Conservation (phyloP, 2,797 vertebrate genomes). For the Heteromormyrus szaboi region DNA sequence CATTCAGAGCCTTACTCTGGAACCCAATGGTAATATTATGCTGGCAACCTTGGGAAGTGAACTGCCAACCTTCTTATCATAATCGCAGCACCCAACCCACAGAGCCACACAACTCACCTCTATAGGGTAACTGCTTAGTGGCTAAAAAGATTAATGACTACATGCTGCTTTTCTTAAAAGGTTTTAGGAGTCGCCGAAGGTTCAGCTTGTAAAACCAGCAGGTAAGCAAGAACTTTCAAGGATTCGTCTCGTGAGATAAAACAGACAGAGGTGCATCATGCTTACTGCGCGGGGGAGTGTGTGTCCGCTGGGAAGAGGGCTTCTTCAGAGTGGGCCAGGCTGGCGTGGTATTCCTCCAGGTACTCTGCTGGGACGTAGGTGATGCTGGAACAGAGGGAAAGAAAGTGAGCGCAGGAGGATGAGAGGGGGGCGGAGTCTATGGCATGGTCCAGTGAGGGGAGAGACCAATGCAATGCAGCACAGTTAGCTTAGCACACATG, state of each 20-base stretch:
- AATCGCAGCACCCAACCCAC: not conserved
- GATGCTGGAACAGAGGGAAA: slow-evolving; percentile 69
- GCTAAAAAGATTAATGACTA: not conserved
- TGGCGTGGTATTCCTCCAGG: slow-evolving; percentile 79
- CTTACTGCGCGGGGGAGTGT: slow-evolving; percentile 45
- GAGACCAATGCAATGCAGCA: not conserved
- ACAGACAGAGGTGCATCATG: not conserved
- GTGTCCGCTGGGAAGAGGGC: slow-evolving; percentile 42
- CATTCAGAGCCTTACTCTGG: not conserved
- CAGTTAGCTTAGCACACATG: not conserved
- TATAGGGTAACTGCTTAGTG: not conserved
- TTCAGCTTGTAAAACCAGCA: not conserved
- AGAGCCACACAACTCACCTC: not conserved
- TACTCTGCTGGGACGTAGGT: slow-evolving; percentile 86
- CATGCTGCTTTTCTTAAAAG: not conserved
- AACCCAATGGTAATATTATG: not conserved
- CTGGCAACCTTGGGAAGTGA: not conserved
- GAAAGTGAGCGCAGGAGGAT: not conserved
- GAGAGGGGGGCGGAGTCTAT: not conserved
- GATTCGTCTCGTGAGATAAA: not conserved
- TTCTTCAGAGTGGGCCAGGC: slow-evolving; percentile 58
- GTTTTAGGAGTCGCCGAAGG: not conserved
- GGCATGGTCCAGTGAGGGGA: not conserved
- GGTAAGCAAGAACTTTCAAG: not conserved
- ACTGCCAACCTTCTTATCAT: not conserved